phyloP scores from a whole-genome alignment of 1,140 invertebrate species.

The Drosophila pseudoananassae region DNA sequence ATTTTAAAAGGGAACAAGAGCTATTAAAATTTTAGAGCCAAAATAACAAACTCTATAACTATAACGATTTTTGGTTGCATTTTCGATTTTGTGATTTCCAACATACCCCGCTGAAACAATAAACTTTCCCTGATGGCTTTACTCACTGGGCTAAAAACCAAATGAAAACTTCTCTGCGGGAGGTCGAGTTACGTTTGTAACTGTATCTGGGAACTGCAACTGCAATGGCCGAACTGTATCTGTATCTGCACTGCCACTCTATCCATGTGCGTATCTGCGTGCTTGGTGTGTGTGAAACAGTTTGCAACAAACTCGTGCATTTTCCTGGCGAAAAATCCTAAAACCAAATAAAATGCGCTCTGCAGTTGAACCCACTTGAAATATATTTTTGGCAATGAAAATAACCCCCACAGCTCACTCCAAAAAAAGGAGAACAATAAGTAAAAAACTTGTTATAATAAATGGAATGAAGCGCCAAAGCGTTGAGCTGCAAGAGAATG shows the following conservation, averaged over 20 bases:
- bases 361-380: conserved; percentile 70
- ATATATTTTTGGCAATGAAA: conserved; percentile 78
- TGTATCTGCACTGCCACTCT: conserved; percentile 43
- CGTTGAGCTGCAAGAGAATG: conserved; percentile 61
- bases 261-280: conserved; percentile 33
- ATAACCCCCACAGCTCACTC: conserved; percentile 30
- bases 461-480: conserved; percentile 72
- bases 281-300: conserved; percentile 48
- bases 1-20: neutral
- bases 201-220: conserved; percentile 38
- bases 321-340: conserved; percentile 50
- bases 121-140: conserved; percentile 16
- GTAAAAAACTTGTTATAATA: conserved; percentile 64
- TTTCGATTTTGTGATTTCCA: neutral
- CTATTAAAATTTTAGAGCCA: neutral
- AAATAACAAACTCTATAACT: neutral
- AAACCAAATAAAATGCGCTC: conserved; percentile 69
- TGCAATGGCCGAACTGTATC: conserved; percentile 32
- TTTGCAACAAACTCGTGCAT: conserved; percentile 61
- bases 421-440: conserved; percentile 13
- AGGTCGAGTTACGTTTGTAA: conserved; percentile 29
- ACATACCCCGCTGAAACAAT: conserved; percentile 1
- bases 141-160: conserved; percentile 26
- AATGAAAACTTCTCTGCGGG: conserved; percentile 39
- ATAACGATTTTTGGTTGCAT: neutral